Evolutionary conservation across 2,113 vertebrate species (phyloP).

Genomic region (Lasiurus cinereus): DNA sequence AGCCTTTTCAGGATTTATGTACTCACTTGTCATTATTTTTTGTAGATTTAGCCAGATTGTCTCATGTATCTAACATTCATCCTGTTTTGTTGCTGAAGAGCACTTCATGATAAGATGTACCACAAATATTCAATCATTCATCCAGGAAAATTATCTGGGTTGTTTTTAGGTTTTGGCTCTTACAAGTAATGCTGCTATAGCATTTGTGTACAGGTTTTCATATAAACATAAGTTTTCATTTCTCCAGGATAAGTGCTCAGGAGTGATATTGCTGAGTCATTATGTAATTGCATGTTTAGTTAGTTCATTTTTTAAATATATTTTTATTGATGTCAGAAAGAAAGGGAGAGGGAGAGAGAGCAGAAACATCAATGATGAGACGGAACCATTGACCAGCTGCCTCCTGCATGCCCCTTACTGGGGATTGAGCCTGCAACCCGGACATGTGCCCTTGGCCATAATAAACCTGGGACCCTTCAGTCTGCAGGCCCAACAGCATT

Average conservation of each 20-base stretch:
- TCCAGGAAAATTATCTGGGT: not conserved
- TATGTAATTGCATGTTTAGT: not conserved
- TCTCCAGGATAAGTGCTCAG: not conserved
- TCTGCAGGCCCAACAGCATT: too few species aligned
- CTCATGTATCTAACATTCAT: not conserved
- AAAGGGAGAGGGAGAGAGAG: too few species aligned
- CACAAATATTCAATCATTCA: not conserved
- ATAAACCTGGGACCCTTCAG: too few species aligned
- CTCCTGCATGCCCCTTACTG: too few species aligned
- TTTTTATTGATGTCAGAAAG: too few species aligned
- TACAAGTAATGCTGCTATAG: not conserved
- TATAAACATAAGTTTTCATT: not conserved
- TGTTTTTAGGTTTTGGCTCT: not conserved
- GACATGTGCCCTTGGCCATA: too few species aligned
- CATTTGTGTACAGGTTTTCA: not conserved
- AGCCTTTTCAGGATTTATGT: not conserved
- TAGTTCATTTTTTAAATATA: too few species aligned
- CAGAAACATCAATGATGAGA: too few species aligned
- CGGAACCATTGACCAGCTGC: too few species aligned
- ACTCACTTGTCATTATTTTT: not conserved
- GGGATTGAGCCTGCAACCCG: too few species aligned
- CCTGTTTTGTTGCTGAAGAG: not conserved
- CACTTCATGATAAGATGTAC: not conserved
- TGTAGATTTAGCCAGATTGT: not conserved
- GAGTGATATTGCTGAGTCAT: not conserved